Conservation (phyloP, 2,113 vertebrate genomes). For the Prochilodus magdalenae region DNA sequence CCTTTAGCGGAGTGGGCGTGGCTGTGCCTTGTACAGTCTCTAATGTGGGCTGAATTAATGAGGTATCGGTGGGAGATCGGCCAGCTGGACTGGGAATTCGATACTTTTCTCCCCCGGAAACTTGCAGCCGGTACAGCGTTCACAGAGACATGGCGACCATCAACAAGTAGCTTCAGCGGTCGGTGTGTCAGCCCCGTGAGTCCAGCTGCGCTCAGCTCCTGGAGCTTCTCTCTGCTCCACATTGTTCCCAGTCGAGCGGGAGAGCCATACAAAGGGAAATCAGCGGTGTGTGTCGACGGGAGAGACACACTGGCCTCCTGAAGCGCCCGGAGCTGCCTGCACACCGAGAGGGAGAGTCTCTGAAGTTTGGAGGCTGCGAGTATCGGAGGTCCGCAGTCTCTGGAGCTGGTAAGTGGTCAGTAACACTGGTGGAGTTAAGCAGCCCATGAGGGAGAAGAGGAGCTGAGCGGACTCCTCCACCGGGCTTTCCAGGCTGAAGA, state of each 20-base stretch:
- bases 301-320: not conserved
- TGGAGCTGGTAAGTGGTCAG: too few relatives aligned
- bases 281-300: not conserved
- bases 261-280: not conserved
- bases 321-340: not conserved
- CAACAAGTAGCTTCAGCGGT: not conserved
- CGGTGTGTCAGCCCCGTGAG: too few relatives aligned
- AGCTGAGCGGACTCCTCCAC: too few relatives aligned
- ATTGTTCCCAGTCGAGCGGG: not conserved
- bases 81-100: not conserved
- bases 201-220: too few relatives aligned
- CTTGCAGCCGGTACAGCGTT: slow-evolving; percentile 2
- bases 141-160: slow-evolving; percentile 5
- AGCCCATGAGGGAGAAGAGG: too few relatives aligned
- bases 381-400: too few relatives aligned
- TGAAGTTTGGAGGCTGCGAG: too few relatives aligned
- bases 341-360: not conserved
- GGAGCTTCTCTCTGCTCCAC: too few relatives aligned
- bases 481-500: not conserved
- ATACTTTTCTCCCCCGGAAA: slow-evolving; percentile 24
- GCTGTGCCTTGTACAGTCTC: not conserved
- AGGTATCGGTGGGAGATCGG: not conserved
- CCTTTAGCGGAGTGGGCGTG: not conserved
- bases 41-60: not conserved
- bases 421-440: too few relatives aligned